These are phyloP conservation scores for Thymelicus sylvestris DNA, from an alignment of 2,888 invertebrate species.

Conservation along the genomic window DNA sequence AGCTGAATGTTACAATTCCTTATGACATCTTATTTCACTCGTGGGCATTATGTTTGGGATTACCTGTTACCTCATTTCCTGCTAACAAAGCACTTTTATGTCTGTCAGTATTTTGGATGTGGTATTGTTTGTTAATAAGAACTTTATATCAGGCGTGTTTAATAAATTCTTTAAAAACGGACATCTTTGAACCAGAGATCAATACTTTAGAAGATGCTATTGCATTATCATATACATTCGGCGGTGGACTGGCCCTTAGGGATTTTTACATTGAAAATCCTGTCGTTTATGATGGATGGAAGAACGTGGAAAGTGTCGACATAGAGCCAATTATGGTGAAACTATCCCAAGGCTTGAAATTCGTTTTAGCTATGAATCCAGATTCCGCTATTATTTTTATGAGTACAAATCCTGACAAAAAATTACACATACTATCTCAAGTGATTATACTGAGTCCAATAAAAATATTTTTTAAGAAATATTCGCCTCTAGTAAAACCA, in stretches of 20 bases:
- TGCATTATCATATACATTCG: constrained; percentile 58
- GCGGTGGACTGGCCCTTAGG: constrained; percentile 63
- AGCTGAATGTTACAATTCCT: constrained; percentile 42
- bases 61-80: constrained; percentile 58
- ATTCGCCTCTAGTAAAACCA: constrained; percentile 58
- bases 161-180: constrained; percentile 65
- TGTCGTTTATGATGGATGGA: constrained; percentile 60
- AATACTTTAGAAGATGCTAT: constrained; percentile 63
- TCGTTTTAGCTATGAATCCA: constrained; percentile 63
- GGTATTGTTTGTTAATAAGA: constrained; percentile 69
- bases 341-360: constrained; percentile 58
- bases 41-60: constrained; percentile 64
- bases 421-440: constrained; percentile 58
- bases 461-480: constrained; percentile 69
- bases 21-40: constrained; percentile 48
- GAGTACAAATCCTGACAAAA: constrained; percentile 48
- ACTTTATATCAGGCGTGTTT: constrained; percentile 70
- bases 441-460: constrained; percentile 58
- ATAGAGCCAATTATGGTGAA: constrained; percentile 53
- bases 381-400: constrained; percentile 55
- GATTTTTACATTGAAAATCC: constrained; percentile 66
- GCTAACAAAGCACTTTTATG: constrained; percentile 54
- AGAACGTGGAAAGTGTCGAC: constrained; percentile 51
- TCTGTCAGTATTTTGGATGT: constrained; percentile 63
- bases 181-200: constrained; percentile 57